These are phyloP conservation scores for Phenacoccus solenopsis DNA, from an alignment of 1,140 invertebrate species.

Conservation along the genomic window DNA sequence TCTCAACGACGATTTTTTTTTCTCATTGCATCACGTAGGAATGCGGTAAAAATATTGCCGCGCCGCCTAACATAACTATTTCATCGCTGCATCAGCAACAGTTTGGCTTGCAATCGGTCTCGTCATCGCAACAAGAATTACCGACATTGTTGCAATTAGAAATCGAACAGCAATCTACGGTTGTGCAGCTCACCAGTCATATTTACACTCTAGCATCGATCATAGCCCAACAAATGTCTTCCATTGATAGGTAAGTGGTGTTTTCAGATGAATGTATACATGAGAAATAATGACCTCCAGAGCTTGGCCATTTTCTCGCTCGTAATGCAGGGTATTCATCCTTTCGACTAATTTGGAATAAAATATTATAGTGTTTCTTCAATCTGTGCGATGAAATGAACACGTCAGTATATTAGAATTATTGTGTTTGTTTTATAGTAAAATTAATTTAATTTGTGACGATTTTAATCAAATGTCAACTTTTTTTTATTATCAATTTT, in stretches of 20 bases:
- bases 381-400: not conserved
- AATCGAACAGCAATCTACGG: conserved; percentile 53
- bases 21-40: not conserved
- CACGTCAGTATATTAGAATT: too few species aligned
- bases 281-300: too few species aligned
- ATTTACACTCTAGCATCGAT: conserved; percentile 70
- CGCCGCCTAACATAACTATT: not conserved
- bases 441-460: too few species aligned
- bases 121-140: conserved; percentile 24
- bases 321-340: not conserved
- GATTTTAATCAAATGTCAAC: too few species aligned
- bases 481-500: too few species aligned
- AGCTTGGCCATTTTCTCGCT: too few species aligned
- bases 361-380: not conserved
- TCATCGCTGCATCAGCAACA: not conserved
- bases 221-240: conserved; percentile 71
- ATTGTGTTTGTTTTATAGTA: too few species aligned
- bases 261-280: not conserved
- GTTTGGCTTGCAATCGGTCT: not conserved
- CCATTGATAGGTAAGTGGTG: conserved; percentile 51
- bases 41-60: not conserved
- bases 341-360: not conserved
- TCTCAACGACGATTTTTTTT: not conserved
- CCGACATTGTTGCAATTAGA: conserved; percentile 37
- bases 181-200: conserved; percentile 62